phyloP scores from a whole-genome alignment of 2,888 invertebrate genomes.

The Drosophila meridionalis region DNA sequence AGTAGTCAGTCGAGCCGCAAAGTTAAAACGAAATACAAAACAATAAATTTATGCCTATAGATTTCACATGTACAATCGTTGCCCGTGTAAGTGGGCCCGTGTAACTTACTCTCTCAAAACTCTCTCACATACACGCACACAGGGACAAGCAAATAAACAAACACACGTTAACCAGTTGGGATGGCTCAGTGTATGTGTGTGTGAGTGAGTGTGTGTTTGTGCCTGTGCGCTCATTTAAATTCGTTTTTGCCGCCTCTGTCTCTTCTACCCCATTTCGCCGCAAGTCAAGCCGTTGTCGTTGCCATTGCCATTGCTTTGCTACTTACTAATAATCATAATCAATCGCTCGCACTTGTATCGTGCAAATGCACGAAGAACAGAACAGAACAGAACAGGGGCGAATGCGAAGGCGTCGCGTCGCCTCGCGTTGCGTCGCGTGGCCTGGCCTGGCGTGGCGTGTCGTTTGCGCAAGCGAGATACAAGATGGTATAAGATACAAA shows the following conservation, averaged over 20 bases:
- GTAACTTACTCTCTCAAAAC: constrained; percentile 51
- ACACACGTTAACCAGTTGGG: constrained; percentile 54
- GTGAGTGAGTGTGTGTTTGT: constrained; percentile 11
- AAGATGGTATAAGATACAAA: constrained; percentile 37
- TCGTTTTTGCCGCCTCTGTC: constrained; percentile 68
- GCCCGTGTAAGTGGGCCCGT: constrained; percentile 63
- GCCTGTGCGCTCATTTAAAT: constrained; percentile 70
- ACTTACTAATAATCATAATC: constrained; percentile 79
- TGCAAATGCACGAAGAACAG: constrained; percentile 61
- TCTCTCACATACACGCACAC: constrained; percentile 29
- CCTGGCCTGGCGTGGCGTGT: constrained; percentile 15
- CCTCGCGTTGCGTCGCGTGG: constrained; percentile 21
- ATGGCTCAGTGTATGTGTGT: constrained; percentile 30
- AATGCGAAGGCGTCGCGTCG: constrained; percentile 26
- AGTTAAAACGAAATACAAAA: constrained; percentile 67
- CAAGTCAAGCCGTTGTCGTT: constrained; percentile 50
- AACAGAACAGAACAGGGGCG: constrained; percentile 33
- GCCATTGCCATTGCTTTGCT: constrained; percentile 50
- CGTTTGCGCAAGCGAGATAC: constrained; percentile 42
- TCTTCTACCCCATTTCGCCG: constrained; percentile 48
- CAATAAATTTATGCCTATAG: constrained; percentile 80
- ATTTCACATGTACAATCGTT: constrained; percentile 70
- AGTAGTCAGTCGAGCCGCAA: constrained; percentile 41
- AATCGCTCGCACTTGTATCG: constrained; percentile 79
- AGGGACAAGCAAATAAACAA: constrained; percentile 27